Evolutionary conservation across 2,888 invertebrate species (phyloP).

Genomic region (Drosophila melanosoma): DNA sequence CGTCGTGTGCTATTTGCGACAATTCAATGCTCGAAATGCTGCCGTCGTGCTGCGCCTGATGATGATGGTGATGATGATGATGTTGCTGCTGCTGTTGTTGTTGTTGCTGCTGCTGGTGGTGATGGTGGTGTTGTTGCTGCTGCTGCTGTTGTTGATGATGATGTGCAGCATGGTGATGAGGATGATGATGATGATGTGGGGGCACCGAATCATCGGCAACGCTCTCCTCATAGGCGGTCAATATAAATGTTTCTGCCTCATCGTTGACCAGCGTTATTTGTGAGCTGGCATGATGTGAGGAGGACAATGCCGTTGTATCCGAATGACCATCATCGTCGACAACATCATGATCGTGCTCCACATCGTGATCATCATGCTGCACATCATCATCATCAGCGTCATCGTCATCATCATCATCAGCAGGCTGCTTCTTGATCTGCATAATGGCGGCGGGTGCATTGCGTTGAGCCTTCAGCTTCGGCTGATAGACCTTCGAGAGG

Average conservation of each 20-base stretch:
- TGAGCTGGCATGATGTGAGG: constrained; percentile 67
- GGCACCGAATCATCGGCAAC: constrained; percentile 76
- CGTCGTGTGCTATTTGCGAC: constrained; percentile 63
- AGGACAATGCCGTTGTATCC: constrained; percentile 52
- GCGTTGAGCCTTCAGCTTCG: constrained; percentile 82
- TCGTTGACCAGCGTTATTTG: constrained; percentile 79
- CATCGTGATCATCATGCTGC: constrained; percentile 29
- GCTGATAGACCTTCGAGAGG: constrained; percentile 82
- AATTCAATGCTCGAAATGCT: constrained; percentile 75
- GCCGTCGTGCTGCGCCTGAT: constrained; percentile 72
- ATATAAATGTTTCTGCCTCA: constrained; percentile 77
- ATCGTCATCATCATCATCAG: constrained; percentile 49
- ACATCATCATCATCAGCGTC: constrained; percentile 15
- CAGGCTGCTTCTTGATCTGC: constrained; percentile 60
- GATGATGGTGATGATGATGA: constrained; percentile 63
- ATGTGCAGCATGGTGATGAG: constrained; percentile 23
- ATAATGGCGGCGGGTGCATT: constrained; percentile 56
- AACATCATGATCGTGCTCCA: constrained; percentile 48
- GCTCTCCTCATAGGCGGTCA: constrained; percentile 80
- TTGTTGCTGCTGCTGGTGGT: constrained; percentile 54
- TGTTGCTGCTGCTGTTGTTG: constrained; percentile 58
- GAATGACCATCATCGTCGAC: constrained; percentile 70
- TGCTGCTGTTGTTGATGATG: constrained; percentile 56
- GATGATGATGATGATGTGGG: constrained; percentile 50
- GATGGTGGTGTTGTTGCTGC: constrained; percentile 53